A percentile compares a stretch with the other conserved stretches of the same genome.
Conservation (phyloP, 2,797 vertebrate species). For the Onychomys leucogaster region DNA sequence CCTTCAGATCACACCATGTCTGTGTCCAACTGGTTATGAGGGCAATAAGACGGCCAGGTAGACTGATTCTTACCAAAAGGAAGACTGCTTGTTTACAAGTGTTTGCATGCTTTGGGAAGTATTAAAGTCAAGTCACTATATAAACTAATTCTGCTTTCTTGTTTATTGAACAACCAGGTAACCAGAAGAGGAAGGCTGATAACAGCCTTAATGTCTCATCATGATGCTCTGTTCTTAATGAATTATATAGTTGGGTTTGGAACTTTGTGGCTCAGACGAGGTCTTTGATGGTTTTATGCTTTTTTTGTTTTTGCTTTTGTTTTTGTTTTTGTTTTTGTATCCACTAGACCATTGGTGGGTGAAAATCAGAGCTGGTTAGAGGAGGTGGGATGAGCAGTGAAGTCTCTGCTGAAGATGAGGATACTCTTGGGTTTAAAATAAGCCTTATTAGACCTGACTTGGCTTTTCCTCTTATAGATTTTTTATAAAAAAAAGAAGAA, state of each 20-base stretch:
- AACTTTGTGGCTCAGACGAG: background rate
- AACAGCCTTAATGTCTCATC: background rate
- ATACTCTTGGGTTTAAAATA: background rate
- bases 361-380: background rate
- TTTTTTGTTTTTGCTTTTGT: background rate
- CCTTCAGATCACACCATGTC: background rate
- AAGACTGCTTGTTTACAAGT: background rate
- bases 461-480: background rate
- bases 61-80: slow-evolving; percentile 2
- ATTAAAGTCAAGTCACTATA: background rate
- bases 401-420: rapidly evolving
- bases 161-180: background rate
- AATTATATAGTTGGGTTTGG: background rate
- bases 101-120: background rate
- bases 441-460: rapidly evolving
- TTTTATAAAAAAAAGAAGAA: too few species aligned
- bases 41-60: background rate
- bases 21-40: rapidly evolving
- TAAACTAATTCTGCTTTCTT: background rate
- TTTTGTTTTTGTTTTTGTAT: background rate
- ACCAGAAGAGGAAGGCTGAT: background rate
- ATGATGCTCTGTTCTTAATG: background rate
- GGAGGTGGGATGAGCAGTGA: rapidly evolving
- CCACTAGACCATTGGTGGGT: background rate
- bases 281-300: background rate